phyloP scores from a whole-genome alignment of 2,888 invertebrate genomes.

The Philonicus albiceps region DNA sequence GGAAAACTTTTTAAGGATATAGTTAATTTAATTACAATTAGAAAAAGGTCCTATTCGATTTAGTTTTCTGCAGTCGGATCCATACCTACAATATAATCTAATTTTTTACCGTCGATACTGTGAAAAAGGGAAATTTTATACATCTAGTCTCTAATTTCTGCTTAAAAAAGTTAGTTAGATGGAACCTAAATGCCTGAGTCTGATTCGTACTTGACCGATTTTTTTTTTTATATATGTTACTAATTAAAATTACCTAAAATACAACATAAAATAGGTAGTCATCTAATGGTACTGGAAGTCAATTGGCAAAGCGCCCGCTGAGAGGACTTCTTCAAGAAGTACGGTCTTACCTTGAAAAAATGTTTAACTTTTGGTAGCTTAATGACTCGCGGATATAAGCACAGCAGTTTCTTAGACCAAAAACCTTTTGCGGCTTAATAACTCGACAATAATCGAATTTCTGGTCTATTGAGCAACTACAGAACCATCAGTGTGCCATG shows the following conservation, averaged over 20 bases:
- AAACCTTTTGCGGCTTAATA: background rate
- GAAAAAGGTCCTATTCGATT: no score
- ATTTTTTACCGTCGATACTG: no score
- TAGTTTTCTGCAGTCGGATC: no score
- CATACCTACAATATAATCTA: no score
- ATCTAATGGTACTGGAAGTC: background rate
- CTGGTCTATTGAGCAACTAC: constrained; percentile 24
- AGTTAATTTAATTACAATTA: no score
- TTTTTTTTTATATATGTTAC: no score
- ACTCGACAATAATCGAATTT: constrained; percentile 16
- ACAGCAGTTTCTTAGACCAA: background rate
- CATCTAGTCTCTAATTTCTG: no score
- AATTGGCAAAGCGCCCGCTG: background rate
- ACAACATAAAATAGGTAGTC: background rate
- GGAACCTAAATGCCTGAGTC: no score
- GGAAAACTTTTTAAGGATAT: no score
- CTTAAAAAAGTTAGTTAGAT: no score
- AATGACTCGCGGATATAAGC: background rate
- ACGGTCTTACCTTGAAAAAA: background rate
- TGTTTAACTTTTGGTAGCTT: background rate
- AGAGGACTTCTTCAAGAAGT: background rate
- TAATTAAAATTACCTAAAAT: background rate
- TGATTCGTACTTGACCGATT: no score
- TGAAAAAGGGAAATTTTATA: no score
- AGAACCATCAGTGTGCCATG: background rate